Evolutionary conservation across 2,113 vertebrate species (phyloP).

Genomic region (Lophius piscatorius): DNA sequence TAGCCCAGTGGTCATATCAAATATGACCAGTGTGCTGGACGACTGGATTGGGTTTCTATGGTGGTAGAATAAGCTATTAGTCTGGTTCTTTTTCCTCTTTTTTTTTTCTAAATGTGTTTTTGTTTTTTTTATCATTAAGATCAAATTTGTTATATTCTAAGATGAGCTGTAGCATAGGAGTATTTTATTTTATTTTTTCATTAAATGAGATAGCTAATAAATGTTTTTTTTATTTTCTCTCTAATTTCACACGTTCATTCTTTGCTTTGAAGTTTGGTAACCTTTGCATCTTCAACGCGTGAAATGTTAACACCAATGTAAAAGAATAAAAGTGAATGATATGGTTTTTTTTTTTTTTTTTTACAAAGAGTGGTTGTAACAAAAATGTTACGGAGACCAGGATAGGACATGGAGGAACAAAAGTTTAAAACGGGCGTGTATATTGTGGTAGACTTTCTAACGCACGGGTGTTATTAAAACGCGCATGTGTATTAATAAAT

Average conservation of each 20-base stretch:
- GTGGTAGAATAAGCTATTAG: conserved; percentile 76
- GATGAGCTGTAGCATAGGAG: conserved; percentile 70
- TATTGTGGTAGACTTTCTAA: too few species aligned
- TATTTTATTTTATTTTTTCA: conserved; percentile 71
- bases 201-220: conserved; percentile 56
- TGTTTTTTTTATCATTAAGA: conserved; percentile 60
- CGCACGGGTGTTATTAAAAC: too few species aligned
- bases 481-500: too few species aligned
- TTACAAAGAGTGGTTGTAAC: conserved; percentile 34
- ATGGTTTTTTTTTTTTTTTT: conserved; percentile 39
- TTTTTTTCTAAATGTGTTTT: conserved; percentile 21
- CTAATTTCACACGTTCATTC: conserved; percentile 36
- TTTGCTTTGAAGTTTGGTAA: conserved; percentile 40
- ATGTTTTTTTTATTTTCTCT: conserved; percentile 54
- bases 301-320: conserved; percentile 48
- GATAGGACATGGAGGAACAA: too few species aligned
- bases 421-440: too few species aligned
- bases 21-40: conserved; percentile 71
- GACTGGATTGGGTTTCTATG: conserved; percentile 68
- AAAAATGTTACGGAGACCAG: conserved; percentile 20
- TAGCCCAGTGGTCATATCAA: conserved; percentile 75
- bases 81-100: conserved; percentile 68
- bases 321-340: conserved; percentile 31
- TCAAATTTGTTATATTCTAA: conserved; percentile 63
- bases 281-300: conserved; percentile 38